Evolutionary conservation across 2,797 vertebrate genomes (phyloP).

Genomic region (Eurystomus glaucurus): DNA sequence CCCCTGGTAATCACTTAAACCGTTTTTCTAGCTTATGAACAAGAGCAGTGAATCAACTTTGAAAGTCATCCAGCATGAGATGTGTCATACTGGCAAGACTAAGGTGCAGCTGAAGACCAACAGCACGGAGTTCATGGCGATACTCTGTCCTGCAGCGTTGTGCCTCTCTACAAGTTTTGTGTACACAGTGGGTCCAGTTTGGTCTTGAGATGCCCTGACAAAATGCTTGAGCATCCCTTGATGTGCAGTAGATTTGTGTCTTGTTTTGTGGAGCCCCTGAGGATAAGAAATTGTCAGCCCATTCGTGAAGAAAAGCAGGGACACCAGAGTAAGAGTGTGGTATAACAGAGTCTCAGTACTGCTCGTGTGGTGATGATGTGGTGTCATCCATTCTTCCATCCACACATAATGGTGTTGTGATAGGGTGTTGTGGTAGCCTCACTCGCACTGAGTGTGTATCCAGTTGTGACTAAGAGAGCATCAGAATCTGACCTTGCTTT

Average conservation of each 20-base stretch:
- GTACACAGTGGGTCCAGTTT: background rate
- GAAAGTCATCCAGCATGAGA: constrained; percentile 57
- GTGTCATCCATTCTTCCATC: background rate
- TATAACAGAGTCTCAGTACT: accelerated
- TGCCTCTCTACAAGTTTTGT: background rate
- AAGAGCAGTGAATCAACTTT: constrained; percentile 1
- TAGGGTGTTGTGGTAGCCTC: background rate
- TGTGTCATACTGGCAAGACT: background rate
- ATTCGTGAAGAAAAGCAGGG: background rate
- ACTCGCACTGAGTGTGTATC: background rate
- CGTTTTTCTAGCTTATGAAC: background rate
- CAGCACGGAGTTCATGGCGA: background rate
- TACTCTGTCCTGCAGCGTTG: background rate
- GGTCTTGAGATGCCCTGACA: background rate
- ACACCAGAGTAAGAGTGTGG: background rate
- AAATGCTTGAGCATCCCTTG: background rate
- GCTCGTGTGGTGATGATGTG: background rate
- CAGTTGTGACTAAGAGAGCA: background rate
- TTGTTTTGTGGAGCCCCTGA: background rate
- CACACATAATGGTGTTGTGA: background rate
- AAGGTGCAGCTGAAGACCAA: background rate
- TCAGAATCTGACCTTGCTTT: background rate
- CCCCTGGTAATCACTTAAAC: constrained; percentile 46
- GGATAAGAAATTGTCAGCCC: background rate
- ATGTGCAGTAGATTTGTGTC: background rate